These are phyloP conservation scores for Petrocephalus microphthalmus DNA, from an alignment of 2,113 vertebrate genomes.

Conservation along the genomic window DNA sequence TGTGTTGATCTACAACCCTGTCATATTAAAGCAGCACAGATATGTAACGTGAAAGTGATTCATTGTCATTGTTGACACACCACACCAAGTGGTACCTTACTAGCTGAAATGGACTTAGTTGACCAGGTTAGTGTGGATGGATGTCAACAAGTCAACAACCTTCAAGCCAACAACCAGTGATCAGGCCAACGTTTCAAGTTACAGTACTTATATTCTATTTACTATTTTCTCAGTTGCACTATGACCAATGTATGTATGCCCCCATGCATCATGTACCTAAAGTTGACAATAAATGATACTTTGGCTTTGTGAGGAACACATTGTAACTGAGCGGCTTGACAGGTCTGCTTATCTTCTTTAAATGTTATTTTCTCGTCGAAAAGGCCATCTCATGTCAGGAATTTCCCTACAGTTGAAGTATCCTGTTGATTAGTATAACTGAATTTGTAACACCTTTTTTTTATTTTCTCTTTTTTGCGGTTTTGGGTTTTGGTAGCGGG, in stretches of 20 bases:
- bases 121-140: background rate
- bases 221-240: background rate
- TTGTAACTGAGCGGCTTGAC: background rate
- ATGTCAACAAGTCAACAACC: background rate
- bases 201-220: background rate
- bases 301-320: constrained; percentile 25
- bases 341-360: background rate
- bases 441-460: background rate
- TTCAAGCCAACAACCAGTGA: background rate
- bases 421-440: constrained; percentile 18
- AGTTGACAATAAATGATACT: background rate
- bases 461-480: constrained; percentile 28
- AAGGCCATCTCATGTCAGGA: background rate
- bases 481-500: constrained; percentile 38
- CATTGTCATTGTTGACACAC: background rate
- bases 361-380: background rate
- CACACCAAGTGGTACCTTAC: no score
- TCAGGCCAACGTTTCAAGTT: background rate
- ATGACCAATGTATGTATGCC: background rate
- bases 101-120: background rate
- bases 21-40: background rate
- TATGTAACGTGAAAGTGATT: background rate
- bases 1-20: background rate
- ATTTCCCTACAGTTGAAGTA: constrained; percentile 21
- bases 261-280: no score